phyloP scores from a whole-genome alignment of 1,140 invertebrate species.

The Drosophila miranda region DNA sequence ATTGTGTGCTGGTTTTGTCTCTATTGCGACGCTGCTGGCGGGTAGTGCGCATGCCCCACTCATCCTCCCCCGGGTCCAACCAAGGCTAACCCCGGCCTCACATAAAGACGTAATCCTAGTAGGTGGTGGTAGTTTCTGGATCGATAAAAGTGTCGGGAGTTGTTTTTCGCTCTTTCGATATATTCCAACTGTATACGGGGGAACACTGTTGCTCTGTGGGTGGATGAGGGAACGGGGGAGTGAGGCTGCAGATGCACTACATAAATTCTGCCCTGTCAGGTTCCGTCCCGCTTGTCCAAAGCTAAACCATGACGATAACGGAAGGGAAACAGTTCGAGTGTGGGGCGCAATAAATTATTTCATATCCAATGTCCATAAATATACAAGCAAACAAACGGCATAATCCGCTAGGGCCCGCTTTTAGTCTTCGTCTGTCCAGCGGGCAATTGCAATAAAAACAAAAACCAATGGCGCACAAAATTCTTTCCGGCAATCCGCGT shows the following conservation, averaged over 20 bases:
- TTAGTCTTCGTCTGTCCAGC: too few species aligned
- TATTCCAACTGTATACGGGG: neutral
- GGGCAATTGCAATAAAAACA: too few species aligned
- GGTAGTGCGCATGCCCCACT: conserved; percentile 49
- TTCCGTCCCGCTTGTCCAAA: conserved; percentile 41
- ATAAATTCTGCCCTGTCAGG: neutral
- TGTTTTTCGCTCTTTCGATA: neutral
- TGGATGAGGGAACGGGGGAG: too few species aligned
- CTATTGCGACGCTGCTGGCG: conserved; percentile 39
- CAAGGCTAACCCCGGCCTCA: conserved; percentile 54
- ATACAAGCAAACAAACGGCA: neutral
- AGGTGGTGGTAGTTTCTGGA: conserved; percentile 55
- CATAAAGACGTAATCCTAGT: conserved; percentile 72
- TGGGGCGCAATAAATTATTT: conserved; percentile 54
- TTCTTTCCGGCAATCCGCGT: too few species aligned
- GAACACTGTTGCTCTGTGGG: conserved; percentile 36
- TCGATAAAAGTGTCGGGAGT: conserved; percentile 63
- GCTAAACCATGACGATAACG: conserved; percentile 25
- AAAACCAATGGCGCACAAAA: too few species aligned
- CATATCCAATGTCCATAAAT: conserved; percentile 23
- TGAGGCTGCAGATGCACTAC: too few species aligned
- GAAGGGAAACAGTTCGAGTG: conserved; percentile 10
- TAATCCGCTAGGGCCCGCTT: too few species aligned
- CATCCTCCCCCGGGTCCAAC: conserved; percentile 7
- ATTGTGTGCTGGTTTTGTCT: conserved; percentile 37